Conservation (phyloP, 37 sponge, comb jelly and placozoan species). For the Aphrocallistes beatrix region DNA sequence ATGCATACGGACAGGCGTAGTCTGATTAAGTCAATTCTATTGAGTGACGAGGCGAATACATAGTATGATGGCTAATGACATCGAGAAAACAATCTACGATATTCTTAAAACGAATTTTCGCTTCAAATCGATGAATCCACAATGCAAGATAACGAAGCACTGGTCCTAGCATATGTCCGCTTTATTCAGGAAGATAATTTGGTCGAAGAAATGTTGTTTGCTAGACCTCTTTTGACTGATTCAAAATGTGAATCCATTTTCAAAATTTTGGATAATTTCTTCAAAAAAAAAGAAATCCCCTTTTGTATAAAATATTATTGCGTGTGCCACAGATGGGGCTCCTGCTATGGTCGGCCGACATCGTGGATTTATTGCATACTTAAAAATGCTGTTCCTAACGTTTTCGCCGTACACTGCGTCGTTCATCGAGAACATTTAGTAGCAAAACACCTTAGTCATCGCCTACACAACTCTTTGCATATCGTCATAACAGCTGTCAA, state of each 20-base stretch:
- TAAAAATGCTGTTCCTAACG: neutral
- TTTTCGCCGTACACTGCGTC: neutral
- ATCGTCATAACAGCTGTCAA: neutral
- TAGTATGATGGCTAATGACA: slow-evolving; percentile 7
- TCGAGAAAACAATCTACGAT: neutral
- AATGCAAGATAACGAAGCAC: slow-evolving; percentile 11
- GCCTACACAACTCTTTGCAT: slow-evolving; percentile 1
- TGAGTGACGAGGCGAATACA: neutral
- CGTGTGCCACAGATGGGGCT: neutral
- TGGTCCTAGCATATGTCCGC: slow-evolving; percentile 3
- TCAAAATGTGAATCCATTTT: neutral
- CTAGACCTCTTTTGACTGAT: neutral
- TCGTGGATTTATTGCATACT: neutral
- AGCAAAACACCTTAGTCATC: neutral
- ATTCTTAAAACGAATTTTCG: neutral
- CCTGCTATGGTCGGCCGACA: neutral
- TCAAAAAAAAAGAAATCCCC: slow-evolving; percentile 4
- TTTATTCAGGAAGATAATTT: neutral
- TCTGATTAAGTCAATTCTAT: neutral
- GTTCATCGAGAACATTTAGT: neutral
- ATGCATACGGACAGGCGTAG: slow-evolving; percentile 14
- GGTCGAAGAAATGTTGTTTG: slow-evolving; percentile 14
- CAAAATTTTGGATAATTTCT: neutral
- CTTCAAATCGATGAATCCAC: slow-evolving; percentile 11
- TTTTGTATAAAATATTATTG: neutral